Percentiles rank a stretch among this genome's conserved stretches.
These are phyloP conservation scores for Syritta pipiens DNA, from an alignment of 2,888 invertebrate species.

Conservation along the genomic window DNA sequence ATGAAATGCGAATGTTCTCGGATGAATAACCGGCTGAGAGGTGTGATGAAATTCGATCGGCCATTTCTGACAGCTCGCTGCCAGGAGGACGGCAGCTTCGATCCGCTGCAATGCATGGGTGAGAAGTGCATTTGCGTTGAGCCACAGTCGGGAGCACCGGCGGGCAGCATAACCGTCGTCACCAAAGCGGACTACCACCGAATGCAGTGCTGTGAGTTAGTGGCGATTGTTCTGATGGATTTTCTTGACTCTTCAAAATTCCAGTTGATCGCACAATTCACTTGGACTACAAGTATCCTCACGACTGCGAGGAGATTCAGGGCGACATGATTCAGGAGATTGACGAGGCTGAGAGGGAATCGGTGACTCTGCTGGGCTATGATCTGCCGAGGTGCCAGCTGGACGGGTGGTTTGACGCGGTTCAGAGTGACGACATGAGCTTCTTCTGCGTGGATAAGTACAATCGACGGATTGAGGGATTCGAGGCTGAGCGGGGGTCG, in stretches of 20 bases:
- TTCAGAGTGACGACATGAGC: constrained; percentile 77
- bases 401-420: constrained; percentile 80
- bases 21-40: constrained; percentile 80
- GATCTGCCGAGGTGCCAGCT: constrained; percentile 80
- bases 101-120: constrained; percentile 84
- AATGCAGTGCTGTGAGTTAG: constrained; percentile 80
- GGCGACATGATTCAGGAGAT: constrained; percentile 74
- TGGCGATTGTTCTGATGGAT: background rate
- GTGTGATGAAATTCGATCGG: constrained; percentile 78
- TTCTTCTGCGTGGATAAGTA: constrained; percentile 82
- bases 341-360: constrained; percentile 73
- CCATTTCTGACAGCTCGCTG: constrained; percentile 82
- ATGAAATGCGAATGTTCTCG: constrained; percentile 85
- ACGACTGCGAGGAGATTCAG: constrained; percentile 78
- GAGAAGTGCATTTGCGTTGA: constrained; percentile 84
- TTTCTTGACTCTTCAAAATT: no score
- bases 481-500: constrained; percentile 78
- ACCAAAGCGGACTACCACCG: constrained; percentile 76
- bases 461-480: constrained; percentile 81
- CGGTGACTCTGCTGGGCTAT: constrained; percentile 75
- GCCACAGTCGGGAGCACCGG: constrained; percentile 80
- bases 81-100: constrained; percentile 84
- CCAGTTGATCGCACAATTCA: constrained; percentile 78
- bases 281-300: constrained; percentile 76
- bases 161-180: constrained; percentile 73